Conservation (phyloP, 2,888 invertebrate species). For the Drosophila colorata region DNA sequence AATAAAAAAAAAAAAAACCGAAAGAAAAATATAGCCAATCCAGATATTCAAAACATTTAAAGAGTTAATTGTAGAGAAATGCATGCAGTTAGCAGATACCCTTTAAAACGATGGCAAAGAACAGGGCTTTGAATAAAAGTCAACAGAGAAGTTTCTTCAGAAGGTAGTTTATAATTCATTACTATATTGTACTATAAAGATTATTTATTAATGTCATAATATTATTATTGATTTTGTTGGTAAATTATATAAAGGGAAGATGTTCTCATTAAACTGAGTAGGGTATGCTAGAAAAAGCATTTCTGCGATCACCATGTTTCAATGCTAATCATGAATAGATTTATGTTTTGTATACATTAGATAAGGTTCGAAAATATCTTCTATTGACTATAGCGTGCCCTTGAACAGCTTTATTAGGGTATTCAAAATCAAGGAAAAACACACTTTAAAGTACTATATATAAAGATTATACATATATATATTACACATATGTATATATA, state of each 20-base stretch:
- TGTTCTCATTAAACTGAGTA: neutral
- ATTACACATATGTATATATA: neutral
- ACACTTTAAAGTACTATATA: constrained; percentile 8
- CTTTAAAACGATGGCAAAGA: neutral
- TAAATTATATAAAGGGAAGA: neutral
- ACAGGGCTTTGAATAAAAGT: neutral
- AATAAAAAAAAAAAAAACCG: constrained; percentile 1
- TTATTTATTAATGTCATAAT: neutral
- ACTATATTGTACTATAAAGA: neutral
- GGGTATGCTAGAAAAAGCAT: neutral
- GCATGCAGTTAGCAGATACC: neutral
- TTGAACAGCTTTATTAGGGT: constrained; percentile 7
- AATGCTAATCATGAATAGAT: constrained; percentile 1
- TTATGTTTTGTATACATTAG: constrained; percentile 12
- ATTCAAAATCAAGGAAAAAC: constrained; percentile 2
- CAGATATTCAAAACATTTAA: constrained; percentile 14
- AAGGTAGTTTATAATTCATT: no score
- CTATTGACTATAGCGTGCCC: constrained; percentile 13
- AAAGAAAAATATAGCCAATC: constrained; percentile 5
- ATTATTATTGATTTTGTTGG: neutral
- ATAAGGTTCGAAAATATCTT: constrained; percentile 6
- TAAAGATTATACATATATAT: neutral
- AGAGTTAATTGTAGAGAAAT: neutral
- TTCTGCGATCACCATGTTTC: neutral
- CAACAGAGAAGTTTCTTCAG: neutral